Base-by-base conservation (phyloP, 2,797 vertebrate genomes). In the Schizopygopsis pylzovi region DNA sequence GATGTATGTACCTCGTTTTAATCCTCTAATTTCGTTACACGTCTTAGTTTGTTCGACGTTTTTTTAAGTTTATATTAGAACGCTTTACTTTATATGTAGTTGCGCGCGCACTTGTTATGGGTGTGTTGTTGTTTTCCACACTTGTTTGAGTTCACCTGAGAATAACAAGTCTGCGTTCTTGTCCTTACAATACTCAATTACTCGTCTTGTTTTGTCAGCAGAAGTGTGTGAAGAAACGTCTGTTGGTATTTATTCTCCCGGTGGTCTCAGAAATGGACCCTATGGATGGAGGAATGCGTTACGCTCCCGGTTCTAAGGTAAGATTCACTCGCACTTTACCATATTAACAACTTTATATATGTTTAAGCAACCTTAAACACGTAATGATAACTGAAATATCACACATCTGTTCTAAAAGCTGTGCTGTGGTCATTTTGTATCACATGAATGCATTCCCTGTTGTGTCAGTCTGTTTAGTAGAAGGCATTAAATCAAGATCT, bases 211-310 rank as follows among this genome's bases (percentile, higher is more conserved):
- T 63, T 28, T 47, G 20, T 45, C n/a, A 18, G 13, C 6, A 41
- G 56, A 83, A 16, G 20, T 13, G 22, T 59, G 10, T 10, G 33
- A 59, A 70, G 78, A 33, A 49, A 39, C 25, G 65, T 13, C 37
- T 37, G 39, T 49, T 41, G 28, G 13, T 18, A 16, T 28, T 22
- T 6, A 43, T 33, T 41, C 49, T 49, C 68, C 33, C 20, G 52
- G 16, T 65, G 20, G 22, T 49, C 16, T 56, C 22, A 61, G 28
- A 83, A 45, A 95, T 95, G 95, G 95, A 96, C 52, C 93, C 92
- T 85, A 93, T 94, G 91, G 90, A 94, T 79, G 90, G 91, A 73
- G 94, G 93, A 65, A 85, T 91, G 87, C 93, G 91, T 54, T 96
- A 96, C 92, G 92, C 90, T 6, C 94, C 95, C 0, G 86, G 71